These are phyloP conservation scores for Gobio occitaniae DNA, from an alignment of 2,797 vertebrate species.

Conservation along the genomic window DNA sequence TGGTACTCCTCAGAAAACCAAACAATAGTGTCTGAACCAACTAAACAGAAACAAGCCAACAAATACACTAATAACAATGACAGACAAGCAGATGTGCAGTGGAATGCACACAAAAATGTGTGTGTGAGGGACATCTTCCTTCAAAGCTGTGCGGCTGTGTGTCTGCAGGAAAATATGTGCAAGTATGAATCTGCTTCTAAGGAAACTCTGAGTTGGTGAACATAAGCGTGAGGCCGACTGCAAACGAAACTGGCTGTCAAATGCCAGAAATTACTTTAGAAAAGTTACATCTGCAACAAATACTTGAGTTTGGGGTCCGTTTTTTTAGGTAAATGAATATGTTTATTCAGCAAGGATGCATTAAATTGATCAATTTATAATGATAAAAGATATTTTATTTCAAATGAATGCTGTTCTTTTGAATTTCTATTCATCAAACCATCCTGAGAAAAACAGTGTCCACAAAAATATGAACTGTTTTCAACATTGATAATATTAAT, in stretches of 20 bases:
- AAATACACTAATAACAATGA: slow-evolving; percentile 40
- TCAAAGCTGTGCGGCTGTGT: not conserved
- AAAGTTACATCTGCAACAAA: not conserved
- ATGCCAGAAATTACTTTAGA: not conserved
- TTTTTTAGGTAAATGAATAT: not conserved
- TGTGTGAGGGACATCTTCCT: slow-evolving; percentile 9
- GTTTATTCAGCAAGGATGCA: not conserved
- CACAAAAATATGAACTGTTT: not conserved
- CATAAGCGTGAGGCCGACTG: not conserved
- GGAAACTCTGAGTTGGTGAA: slow-evolving; percentile 24
- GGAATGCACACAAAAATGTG: slow-evolving; percentile 46
- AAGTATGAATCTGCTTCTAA: slow-evolving; percentile 9
- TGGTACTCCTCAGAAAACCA: slow-evolving; percentile 25
- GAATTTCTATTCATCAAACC: not conserved
- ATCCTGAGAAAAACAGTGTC: not conserved
- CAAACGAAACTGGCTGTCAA: not conserved
- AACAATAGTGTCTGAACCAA: slow-evolving; percentile 32
- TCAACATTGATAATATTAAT: not conserved
- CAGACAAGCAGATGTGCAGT: slow-evolving; percentile 50
- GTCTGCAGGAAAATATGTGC: slow-evolving; percentile 25
- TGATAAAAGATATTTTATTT: not conserved
- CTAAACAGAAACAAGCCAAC: slow-evolving; percentile 31
- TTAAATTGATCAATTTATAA: not conserved
- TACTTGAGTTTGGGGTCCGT: not conserved
- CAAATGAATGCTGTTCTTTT: not conserved